Percentiles rank a stretch among this genome's conserved stretches.
These are phyloP conservation scores for Papilio helenus DNA, from an alignment of 1,140 invertebrate genomes.

Conservation along the genomic window DNA sequence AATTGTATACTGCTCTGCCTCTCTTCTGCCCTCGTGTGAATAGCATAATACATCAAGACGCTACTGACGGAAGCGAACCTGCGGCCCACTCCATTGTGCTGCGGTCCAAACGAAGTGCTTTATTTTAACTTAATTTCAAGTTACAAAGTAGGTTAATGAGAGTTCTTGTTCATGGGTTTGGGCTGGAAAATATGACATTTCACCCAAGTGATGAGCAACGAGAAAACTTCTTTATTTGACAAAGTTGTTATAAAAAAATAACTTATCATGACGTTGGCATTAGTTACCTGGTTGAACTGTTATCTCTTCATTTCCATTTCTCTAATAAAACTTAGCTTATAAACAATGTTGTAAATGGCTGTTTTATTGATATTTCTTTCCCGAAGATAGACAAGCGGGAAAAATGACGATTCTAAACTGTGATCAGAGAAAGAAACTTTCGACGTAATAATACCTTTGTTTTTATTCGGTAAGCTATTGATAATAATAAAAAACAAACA, in stretches of 20 bases:
- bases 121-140: neutral
- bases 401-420: neutral
- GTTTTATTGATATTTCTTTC: slow-evolving; percentile 2
- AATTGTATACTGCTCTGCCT: neutral
- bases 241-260: neutral
- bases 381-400: neutral
- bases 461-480: neutral
- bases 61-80: slow-evolving; percentile 5
- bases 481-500: too few species aligned
- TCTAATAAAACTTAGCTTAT: neutral
- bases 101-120: slow-evolving; percentile 23
- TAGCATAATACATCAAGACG: slow-evolving; percentile 8
- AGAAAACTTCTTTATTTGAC: neutral
- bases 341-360: neutral
- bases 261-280: neutral
- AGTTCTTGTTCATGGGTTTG: neutral
- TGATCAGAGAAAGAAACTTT: slow-evolving; percentile 1
- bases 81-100: slow-evolving; percentile 7
- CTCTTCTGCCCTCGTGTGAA: neutral
- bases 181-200: neutral
- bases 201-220: neutral
- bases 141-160: slow-evolving; percentile 27
- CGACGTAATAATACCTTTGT: neutral
- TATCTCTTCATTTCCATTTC: neutral
- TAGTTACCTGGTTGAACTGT: too few species aligned